These are phyloP conservation scores for Nomada flava DNA, from an alignment of 2,888 invertebrate genomes.

Conservation along the genomic window DNA sequence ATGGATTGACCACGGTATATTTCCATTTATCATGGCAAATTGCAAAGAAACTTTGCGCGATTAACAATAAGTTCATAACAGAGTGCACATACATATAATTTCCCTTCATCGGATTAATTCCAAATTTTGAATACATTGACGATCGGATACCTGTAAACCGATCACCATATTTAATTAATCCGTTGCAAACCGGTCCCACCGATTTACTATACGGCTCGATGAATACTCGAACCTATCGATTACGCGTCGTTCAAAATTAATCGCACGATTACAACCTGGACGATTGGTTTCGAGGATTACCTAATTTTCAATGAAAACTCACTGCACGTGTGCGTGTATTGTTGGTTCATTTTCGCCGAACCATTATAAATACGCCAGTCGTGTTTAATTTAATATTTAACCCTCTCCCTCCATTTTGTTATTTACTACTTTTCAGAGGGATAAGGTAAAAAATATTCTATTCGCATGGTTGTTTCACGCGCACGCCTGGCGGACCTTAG, in stretches of 20 bases:
- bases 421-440: slow-evolving; percentile 13
- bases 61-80: neutral
- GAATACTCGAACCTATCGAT: slow-evolving; percentile 9
- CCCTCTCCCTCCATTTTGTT: neutral
- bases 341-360: too few relatives aligned
- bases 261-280: slow-evolving; percentile 14
- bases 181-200: slow-evolving; percentile 31
- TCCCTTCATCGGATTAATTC: neutral
- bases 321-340: too few relatives aligned
- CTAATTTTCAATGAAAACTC: slow-evolving; percentile 30
- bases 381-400: slow-evolving; percentile 6
- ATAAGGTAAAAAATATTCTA: slow-evolving; percentile 6
- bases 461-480: neutral
- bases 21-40: neutral
- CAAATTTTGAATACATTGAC: neutral
- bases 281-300: slow-evolving; percentile 34
- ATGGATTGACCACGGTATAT: too few relatives aligned
- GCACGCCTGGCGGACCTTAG: neutral
- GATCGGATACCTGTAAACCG: slow-evolving; percentile 3
- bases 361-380: neutral
- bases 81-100: neutral
- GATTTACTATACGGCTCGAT: slow-evolving; percentile 14
- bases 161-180: slow-evolving; percentile 44
- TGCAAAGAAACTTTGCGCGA: neutral
- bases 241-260: slow-evolving; percentile 11